Percentiles rank a stretch among this genome's conserved stretches.
These are phyloP conservation scores for Dendropsophus ebraccatus DNA, from an alignment of 2,113 vertebrate species.

Conservation along the genomic window DNA sequence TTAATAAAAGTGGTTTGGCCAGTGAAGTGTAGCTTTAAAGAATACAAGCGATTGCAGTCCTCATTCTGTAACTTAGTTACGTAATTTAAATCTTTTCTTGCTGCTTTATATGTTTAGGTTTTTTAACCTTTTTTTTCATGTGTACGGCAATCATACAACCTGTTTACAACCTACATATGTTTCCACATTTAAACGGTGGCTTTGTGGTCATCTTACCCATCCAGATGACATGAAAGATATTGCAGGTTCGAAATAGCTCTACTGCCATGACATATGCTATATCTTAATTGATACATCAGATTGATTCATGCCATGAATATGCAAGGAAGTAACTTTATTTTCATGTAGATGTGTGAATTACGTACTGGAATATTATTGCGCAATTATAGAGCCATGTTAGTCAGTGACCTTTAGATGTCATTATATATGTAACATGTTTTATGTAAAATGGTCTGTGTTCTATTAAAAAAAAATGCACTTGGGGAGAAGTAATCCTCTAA, in stretches of 20 bases:
- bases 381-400: background rate
- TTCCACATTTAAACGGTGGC: background rate
- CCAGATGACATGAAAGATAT: background rate
- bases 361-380: background rate
- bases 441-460: too few species aligned
- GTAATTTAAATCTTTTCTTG: background rate
- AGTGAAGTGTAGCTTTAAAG: background rate
- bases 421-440: background rate
- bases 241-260: background rate
- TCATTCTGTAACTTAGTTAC: background rate
- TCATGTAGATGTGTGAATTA: background rate
- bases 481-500: too few species aligned
- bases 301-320: background rate
- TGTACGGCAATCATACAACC: background rate
- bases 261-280: background rate
- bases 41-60: background rate
- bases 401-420: background rate
- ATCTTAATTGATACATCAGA: background rate
- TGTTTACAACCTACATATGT: background rate
- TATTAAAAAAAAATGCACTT: background rate
- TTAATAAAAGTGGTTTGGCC: background rate
- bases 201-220: background rate
- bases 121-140: background rate
- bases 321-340: background rate
- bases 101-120: background rate